phyloP scores from a whole-genome alignment of 2,113 vertebrate species.

The Rhinopomastus cyanomelas region DNA sequence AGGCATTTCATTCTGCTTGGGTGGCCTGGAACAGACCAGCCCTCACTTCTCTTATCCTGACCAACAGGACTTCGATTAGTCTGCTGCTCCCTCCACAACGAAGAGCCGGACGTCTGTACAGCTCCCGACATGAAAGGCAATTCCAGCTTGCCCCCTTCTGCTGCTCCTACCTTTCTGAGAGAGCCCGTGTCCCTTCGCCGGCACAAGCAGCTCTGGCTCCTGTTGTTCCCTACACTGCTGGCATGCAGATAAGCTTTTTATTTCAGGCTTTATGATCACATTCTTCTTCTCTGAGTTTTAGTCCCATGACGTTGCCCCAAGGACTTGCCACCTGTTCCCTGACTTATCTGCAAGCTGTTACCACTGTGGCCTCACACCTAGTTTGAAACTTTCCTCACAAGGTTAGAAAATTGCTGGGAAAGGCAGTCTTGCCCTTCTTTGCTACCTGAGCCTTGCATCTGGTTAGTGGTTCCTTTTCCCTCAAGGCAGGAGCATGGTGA shows the following conservation, averaged over 20 bases:
- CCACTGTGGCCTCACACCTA: not conserved
- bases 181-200: not conserved
- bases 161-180: not conserved
- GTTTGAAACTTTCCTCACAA: not conserved
- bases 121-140: not conserved
- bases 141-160: not conserved
- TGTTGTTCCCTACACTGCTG: not conserved
- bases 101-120: not conserved
- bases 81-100: not conserved
- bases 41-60: not conserved
- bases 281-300: not conserved
- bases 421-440: not conserved
- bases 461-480: not conserved
- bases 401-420: not conserved
- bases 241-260: not conserved
- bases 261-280: not conserved
- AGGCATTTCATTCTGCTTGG: not conserved
- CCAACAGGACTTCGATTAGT: not conserved
- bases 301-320: not conserved
- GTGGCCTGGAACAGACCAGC: not conserved
- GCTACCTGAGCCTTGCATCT: not conserved
- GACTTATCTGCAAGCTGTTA: not conserved
- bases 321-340: not conserved
- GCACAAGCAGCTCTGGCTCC: not conserved
- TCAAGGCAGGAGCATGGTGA: not conserved